These are phyloP conservation scores for Oreamnos americanus DNA, from an alignment of 2,113 vertebrate species.

Conservation along the genomic window DNA sequence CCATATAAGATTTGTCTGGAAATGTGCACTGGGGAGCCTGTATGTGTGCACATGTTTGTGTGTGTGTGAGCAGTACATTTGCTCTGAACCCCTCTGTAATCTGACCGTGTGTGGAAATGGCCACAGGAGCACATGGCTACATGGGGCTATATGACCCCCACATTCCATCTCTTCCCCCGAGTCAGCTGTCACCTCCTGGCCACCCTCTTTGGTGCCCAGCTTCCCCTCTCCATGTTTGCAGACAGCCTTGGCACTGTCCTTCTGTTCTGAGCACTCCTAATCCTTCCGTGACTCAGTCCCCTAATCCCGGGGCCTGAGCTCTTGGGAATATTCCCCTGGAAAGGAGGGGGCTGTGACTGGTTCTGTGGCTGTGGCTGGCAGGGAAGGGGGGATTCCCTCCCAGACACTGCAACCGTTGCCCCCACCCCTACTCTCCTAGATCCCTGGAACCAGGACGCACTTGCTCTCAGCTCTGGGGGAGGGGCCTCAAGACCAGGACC, in stretches of 20 bases:
- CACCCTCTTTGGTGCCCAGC: not conserved
- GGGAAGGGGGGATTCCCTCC: not conserved
- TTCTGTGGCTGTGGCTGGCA: rapidly evolving
- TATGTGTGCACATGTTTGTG: rapidly evolving
- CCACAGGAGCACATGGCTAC: rapidly evolving
- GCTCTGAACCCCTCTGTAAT: not conserved
- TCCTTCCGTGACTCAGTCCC: not conserved
- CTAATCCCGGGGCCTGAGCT: not conserved
- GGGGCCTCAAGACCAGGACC: not conserved
- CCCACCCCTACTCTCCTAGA: no score
- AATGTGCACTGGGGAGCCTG: not conserved
- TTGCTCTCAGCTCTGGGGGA: not conserved
- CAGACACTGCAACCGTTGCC: not conserved
- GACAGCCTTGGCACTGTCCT: not conserved
- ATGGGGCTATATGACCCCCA: rapidly evolving
- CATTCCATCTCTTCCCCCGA: not conserved
- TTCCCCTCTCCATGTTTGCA: not conserved
- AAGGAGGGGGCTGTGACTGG: not conserved
- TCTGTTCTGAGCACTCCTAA: not conserved
- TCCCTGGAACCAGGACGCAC: not conserved
- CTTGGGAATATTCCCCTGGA: not conserved
- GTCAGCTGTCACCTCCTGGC: not conserved
- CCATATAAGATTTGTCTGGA: not conserved
- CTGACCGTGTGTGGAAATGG: rapidly evolving
- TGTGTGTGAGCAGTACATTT: not conserved